A percentile compares a stretch with the other conserved stretches of the same genome.
Evolutionary conservation across 2,797 vertebrate species (phyloP).

Genomic region (Labroides dimidiatus): DNA sequence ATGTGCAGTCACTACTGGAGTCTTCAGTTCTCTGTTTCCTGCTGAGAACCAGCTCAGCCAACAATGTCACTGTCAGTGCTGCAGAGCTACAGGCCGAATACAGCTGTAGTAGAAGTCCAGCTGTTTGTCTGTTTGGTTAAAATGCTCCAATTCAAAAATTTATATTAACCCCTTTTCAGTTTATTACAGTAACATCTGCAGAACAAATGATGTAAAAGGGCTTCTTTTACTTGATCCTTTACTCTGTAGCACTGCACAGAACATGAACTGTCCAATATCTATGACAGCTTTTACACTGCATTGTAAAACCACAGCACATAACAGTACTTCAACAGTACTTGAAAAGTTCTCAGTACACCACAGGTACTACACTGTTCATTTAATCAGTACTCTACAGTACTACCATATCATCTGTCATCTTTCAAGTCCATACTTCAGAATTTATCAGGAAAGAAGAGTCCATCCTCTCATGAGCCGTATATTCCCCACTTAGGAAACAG

Average conservation of each 20-base stretch:
- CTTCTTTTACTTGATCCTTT: constrained; percentile 40
- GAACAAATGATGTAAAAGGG: constrained; percentile 4
- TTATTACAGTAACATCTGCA: constrained; percentile 24
- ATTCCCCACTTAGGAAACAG: constrained; percentile 45
- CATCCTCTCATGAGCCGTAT: constrained; percentile 52
- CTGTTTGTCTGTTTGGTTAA: constrained; percentile 1
- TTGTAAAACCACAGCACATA: constrained; percentile 76
- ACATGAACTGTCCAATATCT: constrained; percentile 68
- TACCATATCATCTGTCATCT: constrained; percentile 70
- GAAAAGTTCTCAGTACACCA: constrained; percentile 77
- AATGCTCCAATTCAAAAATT: constrained; percentile 32
- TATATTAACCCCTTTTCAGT: constrained; percentile 15
- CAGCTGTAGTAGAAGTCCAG: constrained; percentile 78
- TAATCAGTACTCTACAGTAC: constrained; percentile 78
- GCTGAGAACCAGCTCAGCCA: constrained; percentile 96
- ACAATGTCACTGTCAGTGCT: constrained; percentile 79
- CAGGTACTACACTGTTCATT: constrained; percentile 78
- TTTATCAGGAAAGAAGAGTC: constrained; percentile 51
- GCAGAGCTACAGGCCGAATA: constrained; percentile 78
- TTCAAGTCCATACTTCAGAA: constrained; percentile 64
- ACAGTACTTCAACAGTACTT: constrained; percentile 77
- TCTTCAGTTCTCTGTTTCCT: constrained; percentile 83
- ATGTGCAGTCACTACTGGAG: constrained; percentile 89
- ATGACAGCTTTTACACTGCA: constrained; percentile 73
- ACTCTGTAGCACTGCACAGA: constrained; percentile 80